Evolutionary conservation across 2,797 vertebrate genomes (phyloP).

Genomic region (Carapus acus): DNA sequence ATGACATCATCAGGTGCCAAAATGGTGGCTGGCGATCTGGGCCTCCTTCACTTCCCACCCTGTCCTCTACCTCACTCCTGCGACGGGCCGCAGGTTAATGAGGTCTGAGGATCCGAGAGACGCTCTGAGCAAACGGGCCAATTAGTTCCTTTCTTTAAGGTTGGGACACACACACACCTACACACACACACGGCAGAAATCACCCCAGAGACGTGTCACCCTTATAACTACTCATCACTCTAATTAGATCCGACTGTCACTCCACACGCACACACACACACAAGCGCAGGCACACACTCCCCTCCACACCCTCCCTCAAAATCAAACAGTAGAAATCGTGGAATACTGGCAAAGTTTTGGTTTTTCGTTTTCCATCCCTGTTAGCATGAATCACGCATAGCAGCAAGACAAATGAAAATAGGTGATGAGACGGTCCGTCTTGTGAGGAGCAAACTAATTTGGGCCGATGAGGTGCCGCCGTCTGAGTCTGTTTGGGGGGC

Average conservation of each 20-base stretch:
- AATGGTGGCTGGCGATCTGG: too few relatives aligned
- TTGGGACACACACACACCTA: conserved; percentile 3
- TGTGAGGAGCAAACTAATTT: too few relatives aligned
- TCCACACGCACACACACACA: background rate
- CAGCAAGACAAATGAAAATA: too few relatives aligned
- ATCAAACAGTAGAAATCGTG: background rate
- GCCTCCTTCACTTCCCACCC: background rate
- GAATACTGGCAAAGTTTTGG: too few relatives aligned
- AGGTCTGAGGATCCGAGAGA: conserved; percentile 32
- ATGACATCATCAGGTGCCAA: too few relatives aligned
- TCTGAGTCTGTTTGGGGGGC: too few relatives aligned
- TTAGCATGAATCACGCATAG: too few relatives aligned
- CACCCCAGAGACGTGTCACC: conserved; percentile 17
- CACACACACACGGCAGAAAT: conserved; percentile 6
- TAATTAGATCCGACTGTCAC: conserved; percentile 20
- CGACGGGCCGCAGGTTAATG: conserved; percentile 33
- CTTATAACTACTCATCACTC: conserved; percentile 28
- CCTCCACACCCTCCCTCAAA: background rate
- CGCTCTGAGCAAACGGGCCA: conserved; percentile 26
- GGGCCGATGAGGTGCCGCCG: too few relatives aligned
- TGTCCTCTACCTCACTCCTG: background rate
- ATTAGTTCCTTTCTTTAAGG: conserved; percentile 26
- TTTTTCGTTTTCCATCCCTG: too few relatives aligned
- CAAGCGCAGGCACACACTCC: background rate
- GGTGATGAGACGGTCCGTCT: too few relatives aligned